Conservation (phyloP, 2,888 invertebrate species). For the Allygus modestus region DNA sequence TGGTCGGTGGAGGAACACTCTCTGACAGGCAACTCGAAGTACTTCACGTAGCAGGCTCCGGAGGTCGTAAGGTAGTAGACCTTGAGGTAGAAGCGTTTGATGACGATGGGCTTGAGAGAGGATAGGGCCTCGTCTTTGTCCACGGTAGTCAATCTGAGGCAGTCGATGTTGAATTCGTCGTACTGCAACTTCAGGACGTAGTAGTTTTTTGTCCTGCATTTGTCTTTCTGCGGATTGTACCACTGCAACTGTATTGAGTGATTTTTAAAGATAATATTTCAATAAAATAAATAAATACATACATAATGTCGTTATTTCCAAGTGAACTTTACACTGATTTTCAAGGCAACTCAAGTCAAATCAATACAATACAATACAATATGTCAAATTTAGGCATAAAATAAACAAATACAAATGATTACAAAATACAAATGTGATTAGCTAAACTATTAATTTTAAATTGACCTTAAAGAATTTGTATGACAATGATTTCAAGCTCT, state of each 20-base stretch:
- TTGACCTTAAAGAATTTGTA: too few relatives aligned
- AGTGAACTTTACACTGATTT: too few relatives aligned
- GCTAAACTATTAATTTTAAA: too few relatives aligned
- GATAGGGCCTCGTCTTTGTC: background rate
- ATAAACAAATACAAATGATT: too few relatives aligned
- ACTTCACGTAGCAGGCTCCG: slow-evolving; percentile 12
- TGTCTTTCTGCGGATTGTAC: background rate
- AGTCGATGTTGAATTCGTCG: background rate
- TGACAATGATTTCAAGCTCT: too few relatives aligned
- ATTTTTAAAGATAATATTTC: too few relatives aligned
- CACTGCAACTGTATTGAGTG: background rate
- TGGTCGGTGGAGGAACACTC: background rate
- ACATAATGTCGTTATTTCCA: too few relatives aligned
- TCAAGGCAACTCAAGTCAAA: too few relatives aligned
- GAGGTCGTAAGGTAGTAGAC: background rate
- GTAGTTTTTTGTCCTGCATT: background rate
- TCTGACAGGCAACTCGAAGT: background rate
- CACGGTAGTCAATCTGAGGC: background rate
- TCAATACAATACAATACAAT: too few relatives aligned
- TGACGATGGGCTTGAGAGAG: background rate
- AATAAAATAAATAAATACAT: too few relatives aligned
- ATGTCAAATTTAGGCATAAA: too few relatives aligned
- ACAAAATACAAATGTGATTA: too few relatives aligned
- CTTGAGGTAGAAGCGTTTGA: slow-evolving; percentile 5
- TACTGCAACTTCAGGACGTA: background rate